Base-by-base conservation (phyloP, 1,140 invertebrate species). In the Ephestia elutella region DNA sequence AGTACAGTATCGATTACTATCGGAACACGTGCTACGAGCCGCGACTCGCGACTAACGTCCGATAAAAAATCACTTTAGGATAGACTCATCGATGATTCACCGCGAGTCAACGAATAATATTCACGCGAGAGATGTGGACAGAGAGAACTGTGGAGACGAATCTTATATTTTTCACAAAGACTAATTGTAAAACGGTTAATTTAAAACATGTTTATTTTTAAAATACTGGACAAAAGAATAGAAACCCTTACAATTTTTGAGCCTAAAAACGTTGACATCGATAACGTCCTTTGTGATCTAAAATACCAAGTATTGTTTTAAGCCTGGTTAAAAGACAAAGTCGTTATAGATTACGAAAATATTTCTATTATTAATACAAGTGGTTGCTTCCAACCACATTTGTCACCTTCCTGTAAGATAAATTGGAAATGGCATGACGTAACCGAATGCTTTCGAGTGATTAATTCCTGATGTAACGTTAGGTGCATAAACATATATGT, bases 31-130 rank as follows among this genome's bases (percentile, higher is more conserved):
- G 70, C 63, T 30, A 53, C n/a, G 18, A 44, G 53, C 28, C 56
- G 55, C 38, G 55, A 56, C 44, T 49, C 62, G 65, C 73, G 74
- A 75, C 66, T 71, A 68, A 76, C 62, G 71, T 38, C 71, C 82
- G 79, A 85, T 87, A 85, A 87, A 85, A 84, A 84, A 66, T 84
- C 70, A 73, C 71, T 76, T 78, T 80, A 78, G 73, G 76, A 81
- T 87, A 85, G 81, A 87, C 81, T 87, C 84, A 86, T 84, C 84
- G 82, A 80, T 87, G 84, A 87, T 68, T 87, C 84, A 87, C 67
- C 78, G 59, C 53, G 55, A 67, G 75, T 73, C 50, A 73, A 78
- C 79, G 75, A 84, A 82, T 81, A 78, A 80, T 81, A 70, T 74
- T 71, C 78, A 83, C 75, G 70, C 74, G 77, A 75, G 82, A 86